phyloP scores from a whole-genome alignment of 2,797 vertebrate species.

The Urophycis tenuis region DNA sequence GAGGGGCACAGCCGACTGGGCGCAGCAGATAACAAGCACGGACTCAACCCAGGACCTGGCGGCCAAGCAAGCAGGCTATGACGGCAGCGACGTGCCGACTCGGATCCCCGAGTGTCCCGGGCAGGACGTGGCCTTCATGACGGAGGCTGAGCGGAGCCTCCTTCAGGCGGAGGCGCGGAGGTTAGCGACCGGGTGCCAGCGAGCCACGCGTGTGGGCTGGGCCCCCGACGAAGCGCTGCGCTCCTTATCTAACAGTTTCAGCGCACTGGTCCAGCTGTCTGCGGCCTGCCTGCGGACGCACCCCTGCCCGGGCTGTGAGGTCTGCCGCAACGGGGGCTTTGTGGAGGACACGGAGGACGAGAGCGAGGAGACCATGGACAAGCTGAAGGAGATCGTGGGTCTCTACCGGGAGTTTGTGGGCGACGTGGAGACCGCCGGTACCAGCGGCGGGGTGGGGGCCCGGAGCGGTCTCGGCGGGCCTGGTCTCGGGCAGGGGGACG shows the following conservation, averaged over 20 bases:
- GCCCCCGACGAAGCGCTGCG: constrained; percentile 79
- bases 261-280: constrained; percentile 80
- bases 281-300: constrained; percentile 81
- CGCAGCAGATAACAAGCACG: constrained; percentile 59
- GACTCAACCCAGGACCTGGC: constrained; percentile 40
- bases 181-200: constrained; percentile 85
- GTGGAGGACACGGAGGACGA: constrained; percentile 46
- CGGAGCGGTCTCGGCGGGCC: constrained; percentile 42
- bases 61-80: constrained; percentile 38
- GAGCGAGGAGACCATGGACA: constrained; percentile 70
- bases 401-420: constrained; percentile 85
- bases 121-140: constrained; percentile 62
- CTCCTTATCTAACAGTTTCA: constrained; percentile 81
- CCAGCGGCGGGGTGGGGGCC: constrained; percentile 40
- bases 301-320: constrained; percentile 75
- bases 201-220: constrained; percentile 82
- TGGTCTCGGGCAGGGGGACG: constrained; percentile 63
- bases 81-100: constrained; percentile 19
- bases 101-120: constrained; percentile 42
- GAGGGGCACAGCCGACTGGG: constrained; percentile 57
- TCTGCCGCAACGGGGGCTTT: constrained; percentile 56
- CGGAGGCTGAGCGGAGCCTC: constrained; percentile 75
- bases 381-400: constrained; percentile 80
- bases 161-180: constrained; percentile 81
- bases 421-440: constrained; percentile 75